Base-by-base conservation (phyloP, 2,113 vertebrate genomes). In the Gnathonemus longibarbis region DNA sequence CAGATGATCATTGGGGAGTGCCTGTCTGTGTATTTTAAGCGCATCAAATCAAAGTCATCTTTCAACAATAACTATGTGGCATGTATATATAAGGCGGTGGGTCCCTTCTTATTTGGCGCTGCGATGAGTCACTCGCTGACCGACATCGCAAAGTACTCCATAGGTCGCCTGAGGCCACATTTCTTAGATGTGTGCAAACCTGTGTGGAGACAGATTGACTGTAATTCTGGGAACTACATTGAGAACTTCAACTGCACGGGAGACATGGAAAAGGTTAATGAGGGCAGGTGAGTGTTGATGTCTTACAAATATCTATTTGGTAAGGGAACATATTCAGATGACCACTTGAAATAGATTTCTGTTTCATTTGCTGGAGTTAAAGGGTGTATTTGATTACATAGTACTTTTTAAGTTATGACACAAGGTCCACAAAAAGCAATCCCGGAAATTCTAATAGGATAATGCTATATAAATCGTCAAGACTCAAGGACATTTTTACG, bases 121-220 rank as follows among this genome's bases (percentile, higher is more conserved):
- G 97, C 97, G n/a, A 96, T 97, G 93, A 99, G 98, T 94, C 98
- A 99, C 94, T 99, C 98, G 0, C 93, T 99, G 93, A 99, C 98
- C 1, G 98, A 99, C 96, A 99, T 99, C 92, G 98, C 97, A 93
- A 99, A 99, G 93, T 99, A 99, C 90, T 98, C 98, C 1, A 97
- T 99, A 70, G 98, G 98, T 0, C 97, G 98, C 15, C 95, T 99
- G 91, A 95, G 98, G 90, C 98, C 98, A 56, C 98, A 99, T 95
- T 99, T 99, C 95, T 93, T 99, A 49, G 95, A 95, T 42, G 95
- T 99, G 83, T 99, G 98, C 94, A 94, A 95, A 91, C 98, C 97
- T 0, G 95, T 98, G 49, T 98, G 97, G 97, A 50, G 66, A 0
- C 17, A 84, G 0, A 95, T 98, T 95, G 97, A 98, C 96, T 99